These are phyloP conservation scores for Boloria euphrosyne DNA, from an alignment of 2,888 invertebrate species.

Conservation along the genomic window DNA sequence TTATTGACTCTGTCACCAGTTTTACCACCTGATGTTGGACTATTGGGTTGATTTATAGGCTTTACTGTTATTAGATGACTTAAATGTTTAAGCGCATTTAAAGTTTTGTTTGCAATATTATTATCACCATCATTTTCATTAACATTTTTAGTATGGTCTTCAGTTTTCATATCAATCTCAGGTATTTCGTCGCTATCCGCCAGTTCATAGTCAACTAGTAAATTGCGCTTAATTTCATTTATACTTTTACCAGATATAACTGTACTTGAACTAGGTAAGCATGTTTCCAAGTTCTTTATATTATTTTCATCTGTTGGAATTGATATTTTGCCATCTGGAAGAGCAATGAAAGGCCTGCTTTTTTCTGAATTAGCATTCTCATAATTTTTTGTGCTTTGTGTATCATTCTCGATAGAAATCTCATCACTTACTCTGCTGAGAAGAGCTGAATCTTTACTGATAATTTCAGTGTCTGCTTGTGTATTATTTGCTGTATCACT, in stretches of 20 bases:
- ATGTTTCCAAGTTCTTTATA: not conserved
- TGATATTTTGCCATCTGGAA: not conserved
- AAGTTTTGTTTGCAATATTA: conserved; percentile 41
- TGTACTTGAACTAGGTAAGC: not conserved
- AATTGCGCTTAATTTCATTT: not conserved
- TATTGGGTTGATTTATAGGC: conserved; percentile 47
- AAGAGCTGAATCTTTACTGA: not conserved
- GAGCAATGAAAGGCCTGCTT: not conserved
- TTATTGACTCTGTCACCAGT: conserved; percentile 23
- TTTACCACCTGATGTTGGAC: not conserved
- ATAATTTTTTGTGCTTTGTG: not conserved
- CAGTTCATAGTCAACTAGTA: not conserved
- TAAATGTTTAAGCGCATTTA: conserved; percentile 60
- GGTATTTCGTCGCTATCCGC: conserved; percentile 15
- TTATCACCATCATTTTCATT: conserved; percentile 29
- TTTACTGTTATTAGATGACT: conserved; percentile 63
- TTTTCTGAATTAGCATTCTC: not conserved
- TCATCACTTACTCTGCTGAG: not conserved
- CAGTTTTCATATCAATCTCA: conserved; percentile 1
- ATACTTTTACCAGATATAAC: not conserved
- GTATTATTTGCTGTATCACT: not conserved
- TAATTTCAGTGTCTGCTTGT: not conserved
- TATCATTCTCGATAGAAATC: not conserved
- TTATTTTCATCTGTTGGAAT: not conserved
- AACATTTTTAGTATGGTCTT: conserved; percentile 1